These are phyloP conservation scores for Corydoras maculifer DNA, from an alignment of 2,113 vertebrate species.

Conservation along the genomic window DNA sequence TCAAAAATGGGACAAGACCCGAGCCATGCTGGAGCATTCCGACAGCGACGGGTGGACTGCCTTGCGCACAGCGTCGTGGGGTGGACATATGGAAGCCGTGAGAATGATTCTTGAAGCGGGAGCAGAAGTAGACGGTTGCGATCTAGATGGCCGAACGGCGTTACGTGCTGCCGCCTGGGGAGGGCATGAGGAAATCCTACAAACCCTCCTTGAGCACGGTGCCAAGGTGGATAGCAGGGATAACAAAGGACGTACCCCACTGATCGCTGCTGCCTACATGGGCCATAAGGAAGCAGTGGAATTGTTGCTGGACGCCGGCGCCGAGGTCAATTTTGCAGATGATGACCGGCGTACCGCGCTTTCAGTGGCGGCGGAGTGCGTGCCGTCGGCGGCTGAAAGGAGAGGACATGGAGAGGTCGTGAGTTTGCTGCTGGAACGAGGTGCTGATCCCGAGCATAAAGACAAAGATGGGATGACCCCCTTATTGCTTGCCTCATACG, in stretches of 20 bases:
- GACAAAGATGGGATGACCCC: constrained; percentile 72
- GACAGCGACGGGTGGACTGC: constrained; percentile 73
- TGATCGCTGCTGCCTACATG: constrained; percentile 74
- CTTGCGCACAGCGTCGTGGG: constrained; percentile 71
- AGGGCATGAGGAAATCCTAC: constrained; percentile 66
- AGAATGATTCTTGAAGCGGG: constrained; percentile 61
- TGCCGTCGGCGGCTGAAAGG: constrained; percentile 57
- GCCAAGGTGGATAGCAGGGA: constrained; percentile 63
- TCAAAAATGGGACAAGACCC: constrained; percentile 22
- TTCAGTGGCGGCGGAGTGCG: constrained; percentile 69
- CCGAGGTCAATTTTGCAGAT: constrained; percentile 60
- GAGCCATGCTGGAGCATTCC: constrained; percentile 58
- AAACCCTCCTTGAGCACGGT: constrained; percentile 58
- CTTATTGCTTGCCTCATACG: constrained; percentile 69
- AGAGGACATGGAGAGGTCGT: constrained; percentile 60
- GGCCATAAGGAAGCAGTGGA: constrained; percentile 66
- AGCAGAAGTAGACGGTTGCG: constrained; percentile 66
- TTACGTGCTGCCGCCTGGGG: constrained; percentile 74
- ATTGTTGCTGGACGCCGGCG: constrained; percentile 59
- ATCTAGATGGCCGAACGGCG: constrained; percentile 66
- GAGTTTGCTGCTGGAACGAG: constrained; percentile 63
- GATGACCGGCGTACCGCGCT: constrained; percentile 68
- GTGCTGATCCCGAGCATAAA: constrained; percentile 62
- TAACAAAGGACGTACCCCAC: constrained; percentile 64
- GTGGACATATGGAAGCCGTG: constrained; percentile 63